These are phyloP conservation scores for Neria commutata DNA, from an alignment of 2,888 invertebrate species.

Conservation along the genomic window DNA sequence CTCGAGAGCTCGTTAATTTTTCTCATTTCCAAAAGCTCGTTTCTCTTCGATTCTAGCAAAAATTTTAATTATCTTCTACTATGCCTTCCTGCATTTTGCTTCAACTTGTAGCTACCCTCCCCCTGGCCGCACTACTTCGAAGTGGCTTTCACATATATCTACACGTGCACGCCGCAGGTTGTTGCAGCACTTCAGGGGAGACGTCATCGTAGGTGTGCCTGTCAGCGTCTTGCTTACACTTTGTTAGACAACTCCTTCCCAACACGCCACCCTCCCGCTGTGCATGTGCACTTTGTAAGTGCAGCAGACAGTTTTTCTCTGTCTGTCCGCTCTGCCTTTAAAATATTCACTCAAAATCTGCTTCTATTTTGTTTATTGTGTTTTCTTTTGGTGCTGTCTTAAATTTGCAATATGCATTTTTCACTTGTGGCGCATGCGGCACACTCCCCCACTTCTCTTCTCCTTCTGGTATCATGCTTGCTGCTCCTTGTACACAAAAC, in stretches of 20 bases:
- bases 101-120: too few species aligned
- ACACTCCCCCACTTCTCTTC: not conserved
- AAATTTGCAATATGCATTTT: not conserved
- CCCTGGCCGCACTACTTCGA: too few species aligned
- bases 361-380: not conserved
- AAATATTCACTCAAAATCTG: constrained; percentile 4
- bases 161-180: too few species aligned
- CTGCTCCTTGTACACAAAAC: too few species aligned
- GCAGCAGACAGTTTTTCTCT: not conserved
- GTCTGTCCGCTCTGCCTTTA: not conserved
- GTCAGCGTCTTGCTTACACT: too few species aligned
- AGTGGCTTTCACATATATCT: not conserved
- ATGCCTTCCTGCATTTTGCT: not conserved
- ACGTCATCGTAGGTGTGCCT: too few species aligned
- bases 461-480: not conserved
- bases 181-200: too few species aligned
- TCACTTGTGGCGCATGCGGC: not conserved
- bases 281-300: not conserved
- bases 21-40: not conserved
- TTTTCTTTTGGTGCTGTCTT: not conserved
- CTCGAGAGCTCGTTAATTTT: not conserved
- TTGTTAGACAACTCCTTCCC: not conserved
- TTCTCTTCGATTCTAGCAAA: not conserved
- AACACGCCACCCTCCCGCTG: not conserved
- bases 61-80: not conserved